A percentile compares a stretch with the other conserved stretches of the same genome.
These are phyloP conservation scores for Panthera uncia DNA, from an alignment of 2,113 vertebrate species.

Conservation along the genomic window DNA sequence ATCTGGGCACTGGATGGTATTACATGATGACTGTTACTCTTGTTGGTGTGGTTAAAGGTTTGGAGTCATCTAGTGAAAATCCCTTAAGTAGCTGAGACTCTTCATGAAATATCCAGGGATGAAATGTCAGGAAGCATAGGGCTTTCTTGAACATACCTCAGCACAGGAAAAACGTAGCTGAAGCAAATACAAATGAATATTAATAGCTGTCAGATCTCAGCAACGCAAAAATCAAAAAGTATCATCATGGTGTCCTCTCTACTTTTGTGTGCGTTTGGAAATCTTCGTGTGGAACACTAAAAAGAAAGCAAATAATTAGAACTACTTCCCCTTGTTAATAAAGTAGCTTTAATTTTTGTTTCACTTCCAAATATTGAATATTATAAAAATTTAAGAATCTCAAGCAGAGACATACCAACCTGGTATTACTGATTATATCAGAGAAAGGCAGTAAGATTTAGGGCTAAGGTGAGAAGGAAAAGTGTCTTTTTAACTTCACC, in stretches of 20 bases:
- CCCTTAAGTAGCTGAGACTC: neutral
- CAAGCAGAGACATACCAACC: neutral
- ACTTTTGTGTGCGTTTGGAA: neutral
- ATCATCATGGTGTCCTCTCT: neutral
- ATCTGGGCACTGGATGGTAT: neutral
- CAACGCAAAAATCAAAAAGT: neutral
- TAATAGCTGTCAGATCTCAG: neutral
- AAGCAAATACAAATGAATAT: neutral
- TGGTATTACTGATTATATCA: neutral
- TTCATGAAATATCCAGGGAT: neutral
- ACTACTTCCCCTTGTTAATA: neutral
- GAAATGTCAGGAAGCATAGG: neutral
- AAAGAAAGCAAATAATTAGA: neutral
- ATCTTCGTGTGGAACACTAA: neutral
- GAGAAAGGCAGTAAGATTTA: neutral
- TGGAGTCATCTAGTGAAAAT: neutral
- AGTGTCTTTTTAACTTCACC: neutral
- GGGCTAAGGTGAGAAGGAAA: neutral
- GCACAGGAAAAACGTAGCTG: neutral
- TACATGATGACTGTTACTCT: neutral
- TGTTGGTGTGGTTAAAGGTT: neutral
- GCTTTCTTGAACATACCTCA: neutral
- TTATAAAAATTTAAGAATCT: neutral
- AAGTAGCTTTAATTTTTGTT: neutral
- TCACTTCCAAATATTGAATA: neutral